Percentiles rank a stretch among this genome's conserved stretches.
Evolutionary conservation across 2,113 vertebrate genomes (phyloP).

Genomic region (Pterocles orientalis): DNA sequence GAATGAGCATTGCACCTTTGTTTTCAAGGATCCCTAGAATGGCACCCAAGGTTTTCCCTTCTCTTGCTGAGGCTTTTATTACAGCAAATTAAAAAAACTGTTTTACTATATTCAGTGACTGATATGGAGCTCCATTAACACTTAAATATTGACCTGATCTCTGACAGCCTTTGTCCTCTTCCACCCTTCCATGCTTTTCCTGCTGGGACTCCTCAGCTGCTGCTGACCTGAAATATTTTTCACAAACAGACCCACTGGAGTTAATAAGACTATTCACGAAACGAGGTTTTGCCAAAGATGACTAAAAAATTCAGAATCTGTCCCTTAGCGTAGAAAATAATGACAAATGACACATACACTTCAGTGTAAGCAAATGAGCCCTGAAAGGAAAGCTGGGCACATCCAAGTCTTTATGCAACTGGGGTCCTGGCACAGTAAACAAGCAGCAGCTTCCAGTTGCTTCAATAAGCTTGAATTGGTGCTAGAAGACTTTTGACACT

Average conservation of each 20-base stretch:
- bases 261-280: slow-evolving; percentile 10
- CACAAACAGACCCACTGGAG: not conserved
- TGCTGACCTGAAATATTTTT: not conserved
- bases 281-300: not conserved
- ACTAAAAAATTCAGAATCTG: not conserved
- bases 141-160: not conserved
- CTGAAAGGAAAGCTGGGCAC: not conserved
- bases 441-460: not conserved
- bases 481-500: not conserved
- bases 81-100: not conserved
- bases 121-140: not conserved
- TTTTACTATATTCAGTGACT: not conserved
- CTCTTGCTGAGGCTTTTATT: not conserved
- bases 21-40: not conserved
- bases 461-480: not conserved
- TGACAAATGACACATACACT: slow-evolving; percentile 4
- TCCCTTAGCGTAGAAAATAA: not conserved
- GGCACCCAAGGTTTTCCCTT: not conserved
- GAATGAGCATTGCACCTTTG: not conserved
- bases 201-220: not conserved
- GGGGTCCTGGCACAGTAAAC: not conserved
- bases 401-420: not conserved
- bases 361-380: not conserved
- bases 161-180: not conserved
- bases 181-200: not conserved